Evolutionary conservation across 1,140 invertebrate genomes (phyloP).

Genomic region (Panulirus ornatus): DNA sequence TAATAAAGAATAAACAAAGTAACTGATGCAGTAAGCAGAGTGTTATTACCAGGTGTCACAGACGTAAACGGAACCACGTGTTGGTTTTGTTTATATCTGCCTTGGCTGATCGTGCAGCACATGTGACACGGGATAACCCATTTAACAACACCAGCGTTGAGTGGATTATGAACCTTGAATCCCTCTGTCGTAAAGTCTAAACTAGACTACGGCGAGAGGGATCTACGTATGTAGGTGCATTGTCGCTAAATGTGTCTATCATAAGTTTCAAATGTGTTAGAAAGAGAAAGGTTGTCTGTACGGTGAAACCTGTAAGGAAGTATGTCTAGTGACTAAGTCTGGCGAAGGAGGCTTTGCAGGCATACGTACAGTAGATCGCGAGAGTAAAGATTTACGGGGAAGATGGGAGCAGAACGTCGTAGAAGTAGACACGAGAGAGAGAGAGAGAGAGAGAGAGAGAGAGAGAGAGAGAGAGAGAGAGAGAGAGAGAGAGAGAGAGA

Average conservation of each 20-base stretch:
- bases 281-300: background rate
- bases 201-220: background rate
- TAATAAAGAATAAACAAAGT: background rate
- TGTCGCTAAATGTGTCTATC: background rate
- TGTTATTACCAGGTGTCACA: constrained; percentile 17
- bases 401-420: background rate
- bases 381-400: background rate
- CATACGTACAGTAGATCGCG: background rate
- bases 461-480: background rate
- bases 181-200: background rate
- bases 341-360: constrained; percentile 1
- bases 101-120: constrained; percentile 23
- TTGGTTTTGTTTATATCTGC: constrained; percentile 10
- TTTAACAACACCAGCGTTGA: background rate
- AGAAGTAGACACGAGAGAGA: background rate
- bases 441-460: background rate
- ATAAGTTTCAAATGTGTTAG: background rate
- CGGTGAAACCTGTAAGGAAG: constrained; percentile 12
- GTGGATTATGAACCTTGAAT: constrained; percentile 5
- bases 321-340: background rate
- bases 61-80: constrained; percentile 30
- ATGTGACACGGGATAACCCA: background rate
- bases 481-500: background rate
- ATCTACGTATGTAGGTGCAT: background rate
- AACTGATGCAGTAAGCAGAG: background rate